Evolutionary conservation across 2,888 invertebrate genomes (phyloP), one percentile per base, ranked within the genome.

Genomic region (Amphiduros pacificus): DNA sequence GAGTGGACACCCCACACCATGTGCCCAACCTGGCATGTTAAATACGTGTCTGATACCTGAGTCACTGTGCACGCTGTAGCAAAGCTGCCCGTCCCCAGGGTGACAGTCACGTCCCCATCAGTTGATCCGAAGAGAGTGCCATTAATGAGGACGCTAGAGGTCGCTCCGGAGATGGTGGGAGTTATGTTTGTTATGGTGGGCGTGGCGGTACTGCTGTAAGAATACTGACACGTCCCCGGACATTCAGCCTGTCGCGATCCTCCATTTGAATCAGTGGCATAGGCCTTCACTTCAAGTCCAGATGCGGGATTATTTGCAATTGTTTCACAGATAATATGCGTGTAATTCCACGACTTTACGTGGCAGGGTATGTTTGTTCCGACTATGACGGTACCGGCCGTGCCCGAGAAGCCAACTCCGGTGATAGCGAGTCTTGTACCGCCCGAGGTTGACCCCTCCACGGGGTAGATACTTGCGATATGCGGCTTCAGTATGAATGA

Each of bases 81-180:
- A 31, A n/a, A n/a, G n/a, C n/a, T n/a, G n/a, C n/a, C n/a, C n/a
- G n/a, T n/a, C n/a, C 60, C 60, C 9, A 61, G 3, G 27, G 24
- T 29, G 40, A 76, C 69, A n/a, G 36, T 29, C 14, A 68, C 68
- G 11, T 59, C 53, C n/a, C 63, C 60, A 17, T 61, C 66, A 17
- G 70, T 69, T 61, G 76, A 77, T 5, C 75, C 74, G n/a, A n/a
- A n/a, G n/a, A n/a, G n/a, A n/a, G 65, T 59, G 5, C 77, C 77
- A 14, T 55, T 65, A 11, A 77, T 60, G n/a, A 44, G 20, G 22
- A 44, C 22, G 6, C n/a, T 11, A 5, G 6, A 9, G n/a, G n/a
- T 22, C n/a, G 22, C 22, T 9, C 20, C 5, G 11, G 28, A 41
- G 48, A 48, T 52, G 22, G 59, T 27, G 9, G 31, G 51, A 1